Evolutionary conservation across 2,888 invertebrate species (phyloP).

Genomic region (Aleiodes testaceus): DNA sequence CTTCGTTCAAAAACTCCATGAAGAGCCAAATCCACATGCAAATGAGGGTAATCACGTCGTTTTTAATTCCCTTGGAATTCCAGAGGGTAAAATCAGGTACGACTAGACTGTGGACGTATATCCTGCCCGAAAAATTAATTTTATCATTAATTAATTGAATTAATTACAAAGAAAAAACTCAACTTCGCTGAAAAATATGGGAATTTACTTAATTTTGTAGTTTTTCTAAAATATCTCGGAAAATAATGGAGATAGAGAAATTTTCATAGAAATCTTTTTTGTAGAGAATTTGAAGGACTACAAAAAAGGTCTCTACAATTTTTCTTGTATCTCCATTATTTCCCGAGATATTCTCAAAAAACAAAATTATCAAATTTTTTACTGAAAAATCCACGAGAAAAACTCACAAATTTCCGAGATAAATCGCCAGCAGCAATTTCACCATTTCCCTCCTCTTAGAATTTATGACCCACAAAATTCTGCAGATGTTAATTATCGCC

Average conservation of each 20-base stretch:
- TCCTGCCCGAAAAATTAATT: slow-evolving; percentile 53
- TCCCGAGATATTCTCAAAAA: too few species aligned
- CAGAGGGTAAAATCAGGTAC: slow-evolving; percentile 59
- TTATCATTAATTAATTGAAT: too few species aligned
- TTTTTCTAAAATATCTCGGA: slow-evolving; percentile 51
- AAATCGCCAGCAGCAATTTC: slow-evolving; percentile 27
- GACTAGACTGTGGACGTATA: slow-evolving; percentile 58
- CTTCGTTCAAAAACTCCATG: slow-evolving; percentile 61
- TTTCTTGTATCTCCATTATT: too few species aligned
- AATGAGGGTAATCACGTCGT: slow-evolving; percentile 50
- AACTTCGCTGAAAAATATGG: background rate
- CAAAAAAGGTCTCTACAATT: too few species aligned
- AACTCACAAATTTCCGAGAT: slow-evolving; percentile 38
- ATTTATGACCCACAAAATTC: slow-evolving; percentile 36
- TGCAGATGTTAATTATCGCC: slow-evolving; percentile 50
- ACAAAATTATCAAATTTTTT: background rate
- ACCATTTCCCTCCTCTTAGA: background rate
- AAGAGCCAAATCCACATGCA: slow-evolving; percentile 62
- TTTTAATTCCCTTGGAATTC: slow-evolving; percentile 47
- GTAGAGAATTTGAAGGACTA: too few species aligned
- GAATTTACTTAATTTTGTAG: background rate
- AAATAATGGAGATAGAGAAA: slow-evolving; percentile 3
- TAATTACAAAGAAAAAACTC: background rate
- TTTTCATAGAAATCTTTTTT: too few species aligned
- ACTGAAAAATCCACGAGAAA: background rate